Evolutionary conservation across 2,113 vertebrate species (phyloP), one percentile per base, ranked within the genome.

Genomic region (Promerops cafer): DNA sequence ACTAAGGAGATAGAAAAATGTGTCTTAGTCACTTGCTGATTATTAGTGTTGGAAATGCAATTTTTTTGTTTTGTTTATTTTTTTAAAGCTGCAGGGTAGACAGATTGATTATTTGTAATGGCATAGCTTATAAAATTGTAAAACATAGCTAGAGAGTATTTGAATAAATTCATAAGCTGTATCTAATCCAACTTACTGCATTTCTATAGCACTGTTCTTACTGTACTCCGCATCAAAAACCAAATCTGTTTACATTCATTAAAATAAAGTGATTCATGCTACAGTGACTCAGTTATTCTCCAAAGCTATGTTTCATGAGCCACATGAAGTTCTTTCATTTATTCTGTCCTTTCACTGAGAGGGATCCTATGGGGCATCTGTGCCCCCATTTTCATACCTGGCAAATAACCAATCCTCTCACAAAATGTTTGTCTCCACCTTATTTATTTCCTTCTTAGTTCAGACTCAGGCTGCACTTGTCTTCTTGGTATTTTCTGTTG

Each of bases 1-100:
- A 77, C 90, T 97, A 96, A 98, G 90, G 78, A 97, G 86, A 93
- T 94, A 93, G 57, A 97, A 97, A 94, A 93, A 90, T 69, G 12
- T 69, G 56, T 83, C 83, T 97, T 92, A 89, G 90, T 97, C 75
- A 87, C 85, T 94, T 93, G 66, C 66, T 74, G 83, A 87, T 95
- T 95, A 37, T 94, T 66, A 69, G 47, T 89, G 50, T 92, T 76
- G 57, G 81, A 94, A 96, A 86, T 94, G 71, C 91, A 88, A 87
- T 59, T 21, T 82, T 83, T 78, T 57, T 27, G 37, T 12, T 87
- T 86, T 63, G 11, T 84, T 91, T 86, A 28, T 61, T 89, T 96
- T 95, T 95, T 87, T 89, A 42, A 93, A 93, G 70, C 71, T 93
- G 33, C 42, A 78, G 60, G 23, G 33, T 56, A 71, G 27, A n/a